These are phyloP conservation scores for Cirrhinus molitorella DNA, from an alignment of 2,797 vertebrate genomes.

Conservation along the genomic window DNA sequence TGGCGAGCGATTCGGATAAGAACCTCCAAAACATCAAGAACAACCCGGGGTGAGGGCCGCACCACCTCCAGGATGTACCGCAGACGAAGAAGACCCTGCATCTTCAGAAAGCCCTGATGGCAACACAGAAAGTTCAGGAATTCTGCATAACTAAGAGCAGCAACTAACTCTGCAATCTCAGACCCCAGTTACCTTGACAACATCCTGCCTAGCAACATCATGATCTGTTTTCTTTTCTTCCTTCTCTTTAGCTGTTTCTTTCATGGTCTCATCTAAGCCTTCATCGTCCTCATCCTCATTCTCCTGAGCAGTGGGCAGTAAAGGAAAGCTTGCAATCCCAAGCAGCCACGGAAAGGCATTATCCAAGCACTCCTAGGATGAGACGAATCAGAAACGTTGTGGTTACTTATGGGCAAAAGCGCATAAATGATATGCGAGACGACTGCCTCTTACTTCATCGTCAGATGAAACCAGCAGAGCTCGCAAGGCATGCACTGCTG, in stretches of 20 bases:
- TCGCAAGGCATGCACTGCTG: slow-evolving; percentile 83
- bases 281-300: slow-evolving; percentile 85
- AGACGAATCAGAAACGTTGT: not conserved
- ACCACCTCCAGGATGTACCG: slow-evolving; percentile 94
- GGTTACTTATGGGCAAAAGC: not conserved
- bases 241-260: slow-evolving; percentile 79
- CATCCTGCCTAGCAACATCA: slow-evolving; percentile 87
- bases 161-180: not conserved
- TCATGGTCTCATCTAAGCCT: slow-evolving; percentile 69
- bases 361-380: slow-evolving; percentile 88
- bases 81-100: slow-evolving; percentile 90
- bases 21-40: slow-evolving; percentile 88
- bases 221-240: slow-evolving; percentile 87
- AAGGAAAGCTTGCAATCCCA: slow-evolving; percentile 85
- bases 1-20: slow-evolving; percentile 90
- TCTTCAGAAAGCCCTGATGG: slow-evolving; percentile 90
- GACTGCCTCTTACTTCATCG: slow-evolving; percentile 85
- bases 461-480: slow-evolving; percentile 87
- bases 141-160: not conserved
- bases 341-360: slow-evolving; percentile 90
- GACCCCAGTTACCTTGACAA: slow-evolving; percentile 84
- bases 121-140: not conserved
- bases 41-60: slow-evolving; percentile 83
- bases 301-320: slow-evolving; percentile 84
- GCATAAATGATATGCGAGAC: not conserved